phyloP scores from a whole-genome alignment of 2,797 vertebrate species.

The Melanotaenia trifasciata region DNA sequence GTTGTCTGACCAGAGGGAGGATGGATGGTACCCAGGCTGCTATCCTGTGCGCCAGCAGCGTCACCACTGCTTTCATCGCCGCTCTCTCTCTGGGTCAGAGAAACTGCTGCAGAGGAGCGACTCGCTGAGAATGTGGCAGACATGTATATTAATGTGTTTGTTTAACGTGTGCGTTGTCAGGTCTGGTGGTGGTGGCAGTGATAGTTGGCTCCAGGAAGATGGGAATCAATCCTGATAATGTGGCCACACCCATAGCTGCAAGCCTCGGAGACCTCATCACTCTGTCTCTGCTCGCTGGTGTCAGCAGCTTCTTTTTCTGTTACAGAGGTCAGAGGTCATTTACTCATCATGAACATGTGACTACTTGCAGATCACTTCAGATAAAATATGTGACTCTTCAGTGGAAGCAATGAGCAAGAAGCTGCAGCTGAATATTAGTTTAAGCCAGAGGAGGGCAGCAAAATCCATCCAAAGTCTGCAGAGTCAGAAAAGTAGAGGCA shows the following conservation, averaged over 20 bases:
- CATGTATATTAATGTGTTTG: not conserved
- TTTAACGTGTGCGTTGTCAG: conserved; percentile 53
- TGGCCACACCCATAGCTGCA: conserved; percentile 91
- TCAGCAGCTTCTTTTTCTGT: conserved; percentile 87
- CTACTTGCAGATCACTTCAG: not conserved
- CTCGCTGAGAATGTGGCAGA: not conserved
- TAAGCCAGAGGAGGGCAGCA: conserved; percentile 59
- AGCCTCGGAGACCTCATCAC: conserved; percentile 92
- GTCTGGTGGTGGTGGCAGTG: conserved; percentile 88
- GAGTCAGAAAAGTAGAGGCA: not conserved
- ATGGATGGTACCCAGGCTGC: conserved; percentile 81
- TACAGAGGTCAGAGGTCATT: conserved; percentile 82
- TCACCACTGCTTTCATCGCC: conserved; percentile 88
- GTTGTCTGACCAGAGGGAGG: conserved; percentile 78
- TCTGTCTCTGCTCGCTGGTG: conserved; percentile 85
- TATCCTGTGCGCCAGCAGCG: conserved; percentile 89
- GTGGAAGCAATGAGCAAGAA: not conserved
- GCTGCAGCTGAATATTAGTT: not conserved
- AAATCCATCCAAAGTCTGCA: not conserved
- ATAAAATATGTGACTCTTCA: not conserved
- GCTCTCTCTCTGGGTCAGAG: conserved; percentile 87
- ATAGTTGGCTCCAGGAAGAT: conserved; percentile 86
- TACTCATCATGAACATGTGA: too few relatives aligned
- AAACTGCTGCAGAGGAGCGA: not conserved
- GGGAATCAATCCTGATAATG: conserved; percentile 91